Base-by-base conservation (phyloP, 2,113 vertebrate genomes). In the Pardalotus punctatus region DNA sequence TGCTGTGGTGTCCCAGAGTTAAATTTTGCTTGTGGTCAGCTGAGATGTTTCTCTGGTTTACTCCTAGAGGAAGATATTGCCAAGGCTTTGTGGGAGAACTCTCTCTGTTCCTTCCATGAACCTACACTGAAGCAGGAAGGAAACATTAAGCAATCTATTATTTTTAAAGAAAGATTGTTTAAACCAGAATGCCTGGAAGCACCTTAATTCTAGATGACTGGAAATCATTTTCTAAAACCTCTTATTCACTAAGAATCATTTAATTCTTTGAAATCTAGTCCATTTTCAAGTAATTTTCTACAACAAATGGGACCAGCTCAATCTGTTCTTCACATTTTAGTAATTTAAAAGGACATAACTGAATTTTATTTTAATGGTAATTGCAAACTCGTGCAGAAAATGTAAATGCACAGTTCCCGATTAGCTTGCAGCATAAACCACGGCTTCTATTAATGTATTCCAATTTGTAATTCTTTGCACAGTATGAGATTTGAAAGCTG, bases 381-480 rank as follows among this genome's bases (percentile, higher is more conserved):
- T 98, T 98, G 97, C 96, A 98, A 98, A 96, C 96, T 98, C 98
- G 98, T 95, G 97, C 97, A 98, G 97, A 98, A 98, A 98, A 98
- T 98, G 97, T 97, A 98, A 98, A 98, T 97, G 97, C 97, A 97
- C 95, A 96, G 95, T 97, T 97, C 93, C 90, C 96, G 85, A 98
- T 98, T 98, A 98, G 98, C 98, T 98, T 97, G 97, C 98, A 98
- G 97, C 96, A 97, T 96, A 98, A 98, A 98, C 96, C 97, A 97
- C 88, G 67, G 95, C 96, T 98, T 97, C 97, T 98, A 98, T 98
- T 98, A 98, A 98, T 98, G 97, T 97, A 97, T 98, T 98, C 97
- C 97, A 97, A 97, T 98, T 98, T 98, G 98, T 98, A 98, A 98
- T 98, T 98, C 98, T 98, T 98, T 98, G 97, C 98, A 97, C 98